Evolutionary conservation across 2,888 invertebrate genomes (phyloP), one percentile per base, ranked within the genome.

Genomic region (Allygus modestus): DNA sequence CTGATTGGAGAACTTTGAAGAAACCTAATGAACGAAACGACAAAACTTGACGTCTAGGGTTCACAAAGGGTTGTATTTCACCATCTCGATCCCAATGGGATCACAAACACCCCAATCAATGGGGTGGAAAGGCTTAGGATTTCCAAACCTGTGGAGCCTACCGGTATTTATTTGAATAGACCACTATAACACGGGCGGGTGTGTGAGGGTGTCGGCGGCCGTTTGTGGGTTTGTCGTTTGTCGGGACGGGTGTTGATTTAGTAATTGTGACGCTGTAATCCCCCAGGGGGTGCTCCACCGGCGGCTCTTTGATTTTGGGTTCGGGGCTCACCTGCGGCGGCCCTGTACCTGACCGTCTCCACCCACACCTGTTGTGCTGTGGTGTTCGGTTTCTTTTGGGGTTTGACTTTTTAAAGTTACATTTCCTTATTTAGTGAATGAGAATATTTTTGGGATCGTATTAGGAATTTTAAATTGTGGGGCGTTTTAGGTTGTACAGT

Each of bases 231-330:
- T 69, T 33, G 71, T 71, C 31, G 82, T 82, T 82, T 82, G 82
- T 82, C 71, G 82, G 71, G 20, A 23, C 12, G 43, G 82, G 71
- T 82, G 82, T 82, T 82, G 82, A 82, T 82, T 82, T 71, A 82
- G 51, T 71, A 71, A 82, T 82, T 82, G 82, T 82, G 82, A 71
- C 71, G 46, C 31, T 43, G 51, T 71, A 82, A 82, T 69, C 51
- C 82, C 31, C 43, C 26, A 28, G 54, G 82, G 82, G 58, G 58
- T 31, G 15, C 5, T 37, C n/a, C 61, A 20, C 28, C 31, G 28
- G 31, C 82, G 54, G 15, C 46, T 20, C 51, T 77, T 46, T 46
- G 46, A 77, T 15, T 7, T 5, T 9, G 41, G 23, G 5, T 15
- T 37, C 4, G 37, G 37, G 37, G 37, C 4, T 33, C 71, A 33